Evolutionary conservation across 2,888 invertebrate species (phyloP), one percentile per base, ranked within the genome.

Genomic region (Leptopilina syphax): DNA sequence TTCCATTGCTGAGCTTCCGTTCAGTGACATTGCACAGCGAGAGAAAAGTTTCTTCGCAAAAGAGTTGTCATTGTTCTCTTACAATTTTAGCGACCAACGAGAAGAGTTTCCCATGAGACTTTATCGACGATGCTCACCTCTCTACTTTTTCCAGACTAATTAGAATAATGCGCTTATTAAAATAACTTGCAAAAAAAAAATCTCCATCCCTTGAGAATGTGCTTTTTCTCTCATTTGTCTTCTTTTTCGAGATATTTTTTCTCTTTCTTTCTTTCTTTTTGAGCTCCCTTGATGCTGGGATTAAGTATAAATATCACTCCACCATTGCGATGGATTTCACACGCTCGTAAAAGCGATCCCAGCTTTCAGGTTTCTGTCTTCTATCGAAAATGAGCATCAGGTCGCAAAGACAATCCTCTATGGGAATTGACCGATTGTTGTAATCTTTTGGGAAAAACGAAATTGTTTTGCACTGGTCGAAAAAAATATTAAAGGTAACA

Each of bases 31-130:
- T 44, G 68, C 68, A 50, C 66, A 81, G 77, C 54, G 73, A 81
- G 77, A 63, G 79, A 83, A 83, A 82, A 83, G 81, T 80, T 81
- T 80, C 80, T 76, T 70, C 79, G 76, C 66, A 77, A 79, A 63
- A 78, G 78, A 80, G 78, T 73, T 78, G 79, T 81, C 82, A 80
- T 83, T 83, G 80, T 82, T 81, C 81, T 63, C 68, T 79, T 57
- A 80, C 80, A 80, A 80, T 83, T 83, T 80, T 50, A 44, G 50
- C 68, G 47, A 50, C 47, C 50, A 70, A 13, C 12, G 13, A 50
- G 12, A 12, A 10, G 10, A 50, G 68, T 50, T 9, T 70, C 68
- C 44, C 68, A 70, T 47, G 68, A 70, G 68, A 27, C 50, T 70
- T 70, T 50, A 27, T 70, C 12, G 50, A 47, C 27, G 47, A 68